Base-by-base conservation (phyloP, 2,113 vertebrate genomes). In the Corydoras maculifer region DNA sequence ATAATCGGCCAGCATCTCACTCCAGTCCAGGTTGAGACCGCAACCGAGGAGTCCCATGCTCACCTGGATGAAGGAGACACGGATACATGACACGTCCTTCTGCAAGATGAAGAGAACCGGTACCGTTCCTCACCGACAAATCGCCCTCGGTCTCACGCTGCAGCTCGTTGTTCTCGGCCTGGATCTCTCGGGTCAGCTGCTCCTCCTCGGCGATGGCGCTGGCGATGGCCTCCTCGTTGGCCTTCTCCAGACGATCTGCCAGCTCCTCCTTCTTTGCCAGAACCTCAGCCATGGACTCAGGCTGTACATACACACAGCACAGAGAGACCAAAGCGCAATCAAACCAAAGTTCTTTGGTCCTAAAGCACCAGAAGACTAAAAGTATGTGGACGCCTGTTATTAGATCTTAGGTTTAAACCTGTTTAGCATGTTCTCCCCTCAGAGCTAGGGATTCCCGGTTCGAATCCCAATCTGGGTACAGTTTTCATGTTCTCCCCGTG, bases 171-270 rank as follows among this genome's bases (percentile, higher is more conserved):
- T 98, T 96, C 77, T 99, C 97, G 0, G 95, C 97, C 81, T 93
- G 95, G 48, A 99, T 99, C 84, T 99, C 96, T 72, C 94, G 87
- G 0, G 94, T 99, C 76, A 99, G 81, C 73, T 99, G 97, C 50
- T 99, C 97, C 49, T 99, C 97, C 79, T 99, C 97, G 8, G 97
- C 97, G 65, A 99, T 99, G 58, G 97, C 97, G 64, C 95, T 99
- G 12, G 97, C 97, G 14, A 99, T 99, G 18, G 97, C 97, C 86
- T 99, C 97, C 77, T 99, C 97, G 0, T 99, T 99, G 62, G 96
- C 97, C 75, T 92, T 94, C 83, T 99, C 97, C 70, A 99, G 84
- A 0, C 96, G 93, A 81, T 98, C 95, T 2, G 97, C 97, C 59
- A 99, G 79, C 85, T 99, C 97, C 79, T 99, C 97, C 75, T 99